Percentiles rank a stretch among this genome's conserved stretches.
Conservation (phyloP, 2,888 invertebrate species). For the Dicyrtomina minuta region DNA sequence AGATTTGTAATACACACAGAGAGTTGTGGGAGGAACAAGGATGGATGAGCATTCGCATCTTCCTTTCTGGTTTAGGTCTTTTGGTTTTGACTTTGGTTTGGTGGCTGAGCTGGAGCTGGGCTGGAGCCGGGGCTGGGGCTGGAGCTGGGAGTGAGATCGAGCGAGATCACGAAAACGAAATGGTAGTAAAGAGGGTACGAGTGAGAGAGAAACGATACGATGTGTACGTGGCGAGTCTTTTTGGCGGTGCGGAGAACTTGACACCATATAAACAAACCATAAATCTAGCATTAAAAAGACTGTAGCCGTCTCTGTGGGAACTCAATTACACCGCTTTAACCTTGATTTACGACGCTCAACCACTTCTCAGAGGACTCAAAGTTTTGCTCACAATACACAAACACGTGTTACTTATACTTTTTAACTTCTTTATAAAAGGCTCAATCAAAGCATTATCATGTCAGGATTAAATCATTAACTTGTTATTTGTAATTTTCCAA, state of each 20-base stretch:
- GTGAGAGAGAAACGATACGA: neutral
- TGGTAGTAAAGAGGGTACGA: neutral
- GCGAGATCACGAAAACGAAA: too few species aligned
- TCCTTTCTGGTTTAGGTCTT: too few species aligned
- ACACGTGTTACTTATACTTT: slow-evolving; percentile 38
- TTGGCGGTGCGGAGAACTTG: slow-evolving; percentile 49
- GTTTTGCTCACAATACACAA: slow-evolving; percentile 25
- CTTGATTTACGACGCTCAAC: slow-evolving; percentile 48
- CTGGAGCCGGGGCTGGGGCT: too few species aligned
- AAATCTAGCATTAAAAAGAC: slow-evolving; percentile 54
- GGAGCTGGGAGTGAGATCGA: too few species aligned
- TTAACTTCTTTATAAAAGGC: slow-evolving; percentile 21
- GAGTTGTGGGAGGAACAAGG: too few species aligned
- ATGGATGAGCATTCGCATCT: too few species aligned
- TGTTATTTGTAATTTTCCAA: too few species aligned
- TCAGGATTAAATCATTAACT: too few species aligned
- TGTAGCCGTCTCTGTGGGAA: slow-evolving; percentile 44
- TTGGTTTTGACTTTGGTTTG: too few species aligned
- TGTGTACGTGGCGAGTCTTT: slow-evolving; percentile 20
- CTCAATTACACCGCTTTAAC: slow-evolving; percentile 49
- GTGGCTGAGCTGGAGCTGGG: too few species aligned
- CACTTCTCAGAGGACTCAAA: slow-evolving; percentile 30
- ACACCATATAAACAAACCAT: slow-evolving; percentile 55
- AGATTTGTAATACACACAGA: too few species aligned
- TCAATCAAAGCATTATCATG: slow-evolving; percentile 1